phyloP scores from a whole-genome alignment of 2,113 vertebrate species.

The Myrmecophaga tridactyla region DNA sequence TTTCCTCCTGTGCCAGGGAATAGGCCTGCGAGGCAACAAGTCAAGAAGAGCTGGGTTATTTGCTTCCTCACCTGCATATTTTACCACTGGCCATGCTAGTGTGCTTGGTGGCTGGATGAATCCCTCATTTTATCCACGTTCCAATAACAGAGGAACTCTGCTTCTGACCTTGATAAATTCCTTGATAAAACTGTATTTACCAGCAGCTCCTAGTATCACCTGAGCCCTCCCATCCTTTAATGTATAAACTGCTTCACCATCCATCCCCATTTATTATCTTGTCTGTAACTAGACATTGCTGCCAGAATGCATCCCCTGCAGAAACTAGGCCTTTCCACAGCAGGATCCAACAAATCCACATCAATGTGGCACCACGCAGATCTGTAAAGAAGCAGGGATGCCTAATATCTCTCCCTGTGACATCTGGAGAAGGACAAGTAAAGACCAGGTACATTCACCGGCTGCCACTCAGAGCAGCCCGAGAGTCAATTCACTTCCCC shows the following conservation, averaged over 20 bases:
- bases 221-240: slow-evolving; percentile 79
- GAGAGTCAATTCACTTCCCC: slow-evolving; percentile 59
- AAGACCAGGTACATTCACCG: slow-evolving; percentile 74
- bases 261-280: slow-evolving; percentile 83
- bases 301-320: slow-evolving; percentile 79
- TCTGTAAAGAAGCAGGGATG: slow-evolving; percentile 81
- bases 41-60: not conserved
- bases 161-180: slow-evolving; percentile 86
- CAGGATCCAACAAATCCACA: slow-evolving; percentile 84
- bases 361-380: slow-evolving; percentile 81
- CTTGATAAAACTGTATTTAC: slow-evolving; percentile 82
- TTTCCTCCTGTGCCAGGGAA: not conserved
- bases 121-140: slow-evolving; percentile 65
- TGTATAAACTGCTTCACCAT: slow-evolving; percentile 77
- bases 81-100: not conserved
- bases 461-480: slow-evolving; percentile 70
- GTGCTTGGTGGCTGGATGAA: slow-evolving; percentile 22
- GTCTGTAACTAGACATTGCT: slow-evolving; percentile 82
- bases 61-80: not conserved
- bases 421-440: slow-evolving; percentile 79
- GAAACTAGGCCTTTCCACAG: slow-evolving; percentile 89
- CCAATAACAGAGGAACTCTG: slow-evolving; percentile 67
- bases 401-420: slow-evolving; percentile 82
- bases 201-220: slow-evolving; percentile 81
- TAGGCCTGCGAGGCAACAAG: not conserved